phyloP scores from a whole-genome alignment of 2,113 vertebrate species.

The Sinosuthora webbiana region DNA sequence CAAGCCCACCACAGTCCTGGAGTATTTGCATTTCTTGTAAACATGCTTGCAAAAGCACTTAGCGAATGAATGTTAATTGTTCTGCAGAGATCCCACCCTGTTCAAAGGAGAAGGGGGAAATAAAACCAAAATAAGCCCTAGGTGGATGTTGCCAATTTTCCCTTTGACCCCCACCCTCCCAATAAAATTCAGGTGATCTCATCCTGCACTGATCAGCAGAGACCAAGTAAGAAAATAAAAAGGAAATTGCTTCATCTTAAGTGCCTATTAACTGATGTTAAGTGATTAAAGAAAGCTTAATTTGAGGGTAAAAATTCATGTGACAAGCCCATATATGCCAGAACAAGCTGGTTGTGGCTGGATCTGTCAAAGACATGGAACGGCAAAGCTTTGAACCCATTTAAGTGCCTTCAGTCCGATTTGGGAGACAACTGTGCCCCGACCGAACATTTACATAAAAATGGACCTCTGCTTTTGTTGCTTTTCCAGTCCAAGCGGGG shows the following conservation, averaged over 20 bases:
- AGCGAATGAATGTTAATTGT: neutral
- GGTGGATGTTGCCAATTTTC: neutral
- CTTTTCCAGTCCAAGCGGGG: neutral
- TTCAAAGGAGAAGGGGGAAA: neutral
- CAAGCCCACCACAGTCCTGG: neutral
- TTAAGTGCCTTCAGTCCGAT: neutral
- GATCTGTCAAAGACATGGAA: neutral
- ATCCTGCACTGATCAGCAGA: neutral
- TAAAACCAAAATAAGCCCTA: neutral
- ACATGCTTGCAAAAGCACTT: neutral
- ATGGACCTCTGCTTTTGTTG: neutral
- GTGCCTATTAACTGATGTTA: neutral
- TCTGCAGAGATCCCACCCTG: neutral
- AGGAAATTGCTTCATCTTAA: conserved; percentile 38
- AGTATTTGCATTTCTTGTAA: neutral
- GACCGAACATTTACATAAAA: neutral
- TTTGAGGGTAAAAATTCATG: neutral
- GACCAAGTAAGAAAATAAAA: neutral
- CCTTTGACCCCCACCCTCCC: neutral
- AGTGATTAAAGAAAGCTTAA: neutral
- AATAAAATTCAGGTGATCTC: conserved; percentile 33
- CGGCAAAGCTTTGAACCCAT: neutral
- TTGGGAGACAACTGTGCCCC: neutral
- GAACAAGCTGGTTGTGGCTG: neutral
- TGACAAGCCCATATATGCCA: neutral